phyloP scores from a whole-genome alignment of 2,113 vertebrate genomes.

The Rhinolophus ferrumequinum region DNA sequence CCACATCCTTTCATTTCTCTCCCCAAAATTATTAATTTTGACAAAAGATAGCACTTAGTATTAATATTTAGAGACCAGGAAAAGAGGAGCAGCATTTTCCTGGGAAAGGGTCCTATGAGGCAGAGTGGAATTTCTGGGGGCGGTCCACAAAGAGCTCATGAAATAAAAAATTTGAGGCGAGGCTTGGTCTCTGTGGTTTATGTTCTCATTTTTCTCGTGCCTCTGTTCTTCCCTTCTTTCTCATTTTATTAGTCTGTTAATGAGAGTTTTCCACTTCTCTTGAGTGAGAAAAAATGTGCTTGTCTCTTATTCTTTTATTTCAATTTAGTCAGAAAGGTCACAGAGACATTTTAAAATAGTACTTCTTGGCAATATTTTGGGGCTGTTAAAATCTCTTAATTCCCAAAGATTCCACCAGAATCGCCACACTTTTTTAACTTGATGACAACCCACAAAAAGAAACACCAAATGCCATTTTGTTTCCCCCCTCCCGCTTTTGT shows the following conservation, averaged over 20 bases:
- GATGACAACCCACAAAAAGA: constrained; percentile 32
- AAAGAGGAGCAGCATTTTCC: neutral
- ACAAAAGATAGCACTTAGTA: neutral
- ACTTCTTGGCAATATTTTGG: constrained; percentile 61
- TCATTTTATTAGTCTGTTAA: constrained; percentile 46
- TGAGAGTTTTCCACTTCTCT: constrained; percentile 48
- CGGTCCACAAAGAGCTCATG: neutral
- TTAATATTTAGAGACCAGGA: constrained; percentile 7
- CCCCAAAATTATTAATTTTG: neutral
- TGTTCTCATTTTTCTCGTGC: neutral
- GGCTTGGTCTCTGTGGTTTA: neutral
- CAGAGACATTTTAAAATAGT: constrained; percentile 67
- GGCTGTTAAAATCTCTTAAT: constrained; percentile 58
- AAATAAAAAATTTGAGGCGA: neutral
- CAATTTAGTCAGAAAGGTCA: constrained; percentile 74
- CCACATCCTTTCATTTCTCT: constrained; percentile 17
- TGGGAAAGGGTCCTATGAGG: neutral
- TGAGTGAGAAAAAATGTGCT: constrained; percentile 55
- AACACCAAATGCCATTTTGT: neutral
- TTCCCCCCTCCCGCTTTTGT: neutral
- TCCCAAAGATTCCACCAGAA: neutral
- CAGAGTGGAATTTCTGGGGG: neutral
- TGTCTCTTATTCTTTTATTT: constrained; percentile 71
- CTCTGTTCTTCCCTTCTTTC: neutral
- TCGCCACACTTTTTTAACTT: constrained; percentile 27